Percentiles rank a stretch among this genome's conserved stretches.
Evolutionary conservation across 2,113 vertebrate species (phyloP).

Genomic region (Lynx canadensis): DNA sequence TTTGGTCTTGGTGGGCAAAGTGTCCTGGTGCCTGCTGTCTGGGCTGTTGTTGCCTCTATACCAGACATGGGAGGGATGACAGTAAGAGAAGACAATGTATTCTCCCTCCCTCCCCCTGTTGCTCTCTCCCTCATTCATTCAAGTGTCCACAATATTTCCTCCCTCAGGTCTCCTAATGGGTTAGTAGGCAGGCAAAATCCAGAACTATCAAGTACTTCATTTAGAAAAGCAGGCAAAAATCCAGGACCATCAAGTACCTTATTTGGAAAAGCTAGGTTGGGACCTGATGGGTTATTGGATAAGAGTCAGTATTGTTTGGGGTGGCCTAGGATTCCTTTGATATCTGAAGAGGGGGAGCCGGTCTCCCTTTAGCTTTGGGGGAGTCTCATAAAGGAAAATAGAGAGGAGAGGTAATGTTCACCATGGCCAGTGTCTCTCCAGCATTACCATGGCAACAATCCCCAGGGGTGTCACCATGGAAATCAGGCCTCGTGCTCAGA

Average conservation of each 20-base stretch:
- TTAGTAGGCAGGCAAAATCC: background rate
- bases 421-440: slow-evolving; percentile 50
- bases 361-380: slow-evolving; percentile 30
- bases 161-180: background rate
- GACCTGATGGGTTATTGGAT: background rate
- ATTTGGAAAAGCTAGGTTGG: slow-evolving; percentile 1
- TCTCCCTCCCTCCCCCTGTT: background rate
- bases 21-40: background rate
- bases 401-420: slow-evolving; percentile 39
- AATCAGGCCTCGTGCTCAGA: slow-evolving; percentile 44
- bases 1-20: background rate
- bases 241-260: background rate
- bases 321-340: slow-evolving; percentile 1
- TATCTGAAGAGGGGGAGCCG: background rate
- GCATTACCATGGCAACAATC: slow-evolving; percentile 68
- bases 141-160: background rate
- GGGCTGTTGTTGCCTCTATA: background rate
- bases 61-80: background rate
- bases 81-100: background rate
- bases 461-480: slow-evolving; percentile 68
- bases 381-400: slow-evolving; percentile 15
- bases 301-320: background rate
- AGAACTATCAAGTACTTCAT: background rate
- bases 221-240: background rate
- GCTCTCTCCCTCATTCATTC: background rate